Percentiles rank a stretch among this genome's conserved stretches.
phyloP scores from a whole-genome alignment of 2,888 invertebrate genomes.

The Zhuqinia jingwanae region DNA sequence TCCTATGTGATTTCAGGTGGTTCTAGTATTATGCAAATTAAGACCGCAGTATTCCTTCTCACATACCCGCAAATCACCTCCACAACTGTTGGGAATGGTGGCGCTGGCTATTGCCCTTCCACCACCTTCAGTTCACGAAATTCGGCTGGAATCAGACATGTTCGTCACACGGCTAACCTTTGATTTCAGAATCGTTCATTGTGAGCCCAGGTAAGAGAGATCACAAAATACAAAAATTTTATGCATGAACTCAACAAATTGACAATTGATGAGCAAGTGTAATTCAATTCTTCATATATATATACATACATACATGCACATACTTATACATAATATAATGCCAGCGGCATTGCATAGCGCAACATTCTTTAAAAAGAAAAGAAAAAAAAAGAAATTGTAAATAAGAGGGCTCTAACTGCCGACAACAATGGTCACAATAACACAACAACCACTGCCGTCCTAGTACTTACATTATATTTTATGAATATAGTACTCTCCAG shows the following conservation, averaged over 20 bases:
- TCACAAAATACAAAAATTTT: not conserved
- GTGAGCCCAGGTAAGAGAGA: constrained; percentile 92
- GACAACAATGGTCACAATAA: constrained; percentile 22
- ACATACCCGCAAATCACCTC: constrained; percentile 92
- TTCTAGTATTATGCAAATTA: constrained; percentile 93
- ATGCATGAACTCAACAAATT: not conserved
- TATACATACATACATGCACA: not conserved
- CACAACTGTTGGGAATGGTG: constrained; percentile 95
- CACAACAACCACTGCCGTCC: not conserved
- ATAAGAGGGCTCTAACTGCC: constrained; percentile 65
- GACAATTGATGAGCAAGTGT: too few species aligned
- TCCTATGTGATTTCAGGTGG: constrained; percentile 91
- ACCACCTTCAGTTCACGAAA: constrained; percentile 98
- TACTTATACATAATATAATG: constrained; percentile 19
- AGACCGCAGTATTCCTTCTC: constrained; percentile 97
- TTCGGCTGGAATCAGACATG: constrained; percentile 96
- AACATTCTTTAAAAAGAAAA: constrained; percentile 38
- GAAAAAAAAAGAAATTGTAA: too few species aligned
- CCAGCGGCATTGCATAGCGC: constrained; percentile 31
- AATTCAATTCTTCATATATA: not conserved
- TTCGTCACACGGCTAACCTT: constrained; percentile 98
- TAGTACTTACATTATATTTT: not conserved
- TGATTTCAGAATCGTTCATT: constrained; percentile 97
- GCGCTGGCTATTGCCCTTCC: constrained; percentile 97
- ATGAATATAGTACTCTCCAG: not conserved